Percentiles rank a stretch among this genome's conserved stretches.
Evolutionary conservation across 2,113 vertebrate genomes (phyloP).

Genomic region (Xyrauchen texanus): DNA sequence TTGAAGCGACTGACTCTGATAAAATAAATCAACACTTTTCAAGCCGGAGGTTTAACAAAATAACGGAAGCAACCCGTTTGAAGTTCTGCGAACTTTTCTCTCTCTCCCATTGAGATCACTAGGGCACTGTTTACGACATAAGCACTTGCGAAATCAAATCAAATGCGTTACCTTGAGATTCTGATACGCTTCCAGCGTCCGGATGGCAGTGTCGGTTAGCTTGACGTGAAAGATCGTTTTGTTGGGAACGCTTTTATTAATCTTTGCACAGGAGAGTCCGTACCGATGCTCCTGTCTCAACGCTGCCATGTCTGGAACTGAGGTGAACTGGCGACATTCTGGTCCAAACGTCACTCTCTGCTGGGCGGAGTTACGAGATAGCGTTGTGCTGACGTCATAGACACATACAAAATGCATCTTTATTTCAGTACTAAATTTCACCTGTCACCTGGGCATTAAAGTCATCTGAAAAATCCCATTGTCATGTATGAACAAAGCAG

Average conservation of each 20-base stretch:
- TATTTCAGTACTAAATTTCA: neutral
- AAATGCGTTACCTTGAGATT: slow-evolving; percentile 79
- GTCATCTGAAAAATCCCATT: too few species aligned
- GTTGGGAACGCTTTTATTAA: slow-evolving; percentile 74
- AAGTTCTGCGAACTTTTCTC: slow-evolving; percentile 33
- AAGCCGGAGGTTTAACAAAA: neutral
- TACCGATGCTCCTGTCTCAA: slow-evolving; percentile 80
- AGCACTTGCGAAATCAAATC: slow-evolving; percentile 26
- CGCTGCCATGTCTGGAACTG: slow-evolving; percentile 82
- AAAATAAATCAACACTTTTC: neutral
- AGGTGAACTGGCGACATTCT: slow-evolving; percentile 69
- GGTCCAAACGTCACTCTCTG: slow-evolving; percentile 63
- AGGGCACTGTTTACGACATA: neutral
- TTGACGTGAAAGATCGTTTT: slow-evolving; percentile 78
- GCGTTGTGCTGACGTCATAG: slow-evolving; percentile 26
- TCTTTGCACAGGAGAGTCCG: slow-evolving; percentile 77
- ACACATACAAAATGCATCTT: slow-evolving; percentile 21
- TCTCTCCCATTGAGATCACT: slow-evolving; percentile 9
- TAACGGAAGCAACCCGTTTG: slow-evolving; percentile 4
- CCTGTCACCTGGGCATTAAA: neutral
- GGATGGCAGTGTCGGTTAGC: slow-evolving; percentile 81
- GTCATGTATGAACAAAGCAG: neutral
- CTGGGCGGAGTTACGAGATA: slow-evolving; percentile 60
- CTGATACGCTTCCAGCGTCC: slow-evolving; percentile 79
- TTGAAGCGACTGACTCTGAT: neutral